Percentiles rank a stretch among this genome's conserved stretches.
Conservation (phyloP, 2,888 invertebrate species). For the Hybos culiciformis region DNA sequence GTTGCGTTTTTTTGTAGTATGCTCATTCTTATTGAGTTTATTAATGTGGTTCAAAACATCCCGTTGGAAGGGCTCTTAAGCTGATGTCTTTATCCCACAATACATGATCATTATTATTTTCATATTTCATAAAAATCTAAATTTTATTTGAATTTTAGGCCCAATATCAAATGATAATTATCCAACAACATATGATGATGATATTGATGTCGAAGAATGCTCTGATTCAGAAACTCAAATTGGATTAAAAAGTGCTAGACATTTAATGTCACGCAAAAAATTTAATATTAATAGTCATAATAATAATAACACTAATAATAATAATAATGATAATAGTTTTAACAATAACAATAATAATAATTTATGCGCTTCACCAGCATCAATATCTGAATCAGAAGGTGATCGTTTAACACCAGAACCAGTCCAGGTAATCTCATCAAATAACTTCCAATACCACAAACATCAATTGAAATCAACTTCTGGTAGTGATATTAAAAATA, state of each 20-base stretch:
- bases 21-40: too few relatives aligned
- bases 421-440: conserved; percentile 30
- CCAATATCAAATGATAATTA: conserved; percentile 35
- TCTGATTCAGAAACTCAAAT: conserved; percentile 47
- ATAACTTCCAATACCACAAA: neutral
- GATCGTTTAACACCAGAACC: conserved; percentile 37
- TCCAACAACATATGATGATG: conserved; percentile 45
- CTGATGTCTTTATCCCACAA: conserved; percentile 9
- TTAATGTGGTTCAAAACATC: too few relatives aligned
- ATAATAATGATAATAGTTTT: conserved; percentile 11
- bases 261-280: conserved; percentile 5
- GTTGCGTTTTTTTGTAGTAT: too few relatives aligned
- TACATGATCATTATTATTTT: conserved; percentile 9
- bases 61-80: conserved; percentile 14
- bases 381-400: conserved; percentile 31
- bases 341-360: conserved; percentile 18
- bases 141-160: conserved; percentile 21
- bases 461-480: too few relatives aligned
- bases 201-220: conserved; percentile 58
- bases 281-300: conserved; percentile 16
- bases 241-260: neutral
- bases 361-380: conserved; percentile 29
- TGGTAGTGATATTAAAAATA: too few relatives aligned
- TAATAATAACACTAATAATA: conserved; percentile 11
- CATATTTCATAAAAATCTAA: too few relatives aligned